phyloP scores from a whole-genome alignment of 2,113 vertebrate species.

The Prochilodus magdalenae region DNA sequence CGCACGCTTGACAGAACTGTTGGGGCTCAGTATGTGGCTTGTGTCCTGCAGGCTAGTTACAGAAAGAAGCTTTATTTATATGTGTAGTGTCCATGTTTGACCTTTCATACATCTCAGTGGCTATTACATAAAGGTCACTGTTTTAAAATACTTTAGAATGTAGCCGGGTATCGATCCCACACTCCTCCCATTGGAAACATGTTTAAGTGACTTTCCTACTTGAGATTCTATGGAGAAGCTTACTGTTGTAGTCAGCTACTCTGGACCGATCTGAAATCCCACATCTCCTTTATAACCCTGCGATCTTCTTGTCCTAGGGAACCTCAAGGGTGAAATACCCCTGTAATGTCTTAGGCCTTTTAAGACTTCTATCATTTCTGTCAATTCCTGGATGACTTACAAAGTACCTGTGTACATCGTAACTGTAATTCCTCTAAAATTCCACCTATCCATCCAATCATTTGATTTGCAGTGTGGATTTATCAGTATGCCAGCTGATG shows the following conservation, averaged over 20 bases:
- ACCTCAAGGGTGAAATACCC: not conserved
- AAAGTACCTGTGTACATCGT: not conserved
- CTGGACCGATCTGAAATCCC: conserved; percentile 3
- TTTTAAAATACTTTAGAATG: conserved; percentile 51
- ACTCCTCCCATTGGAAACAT: conserved; percentile 25
- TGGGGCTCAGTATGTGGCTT: not conserved
- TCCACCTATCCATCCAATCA: not conserved
- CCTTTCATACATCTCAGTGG: conserved; percentile 48
- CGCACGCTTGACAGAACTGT: conserved; percentile 24
- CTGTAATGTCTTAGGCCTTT: not conserved
- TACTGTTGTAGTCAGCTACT: conserved; percentile 16
- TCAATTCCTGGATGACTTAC: not conserved
- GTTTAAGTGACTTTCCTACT: conserved; percentile 30
- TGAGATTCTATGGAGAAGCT: conserved; percentile 27
- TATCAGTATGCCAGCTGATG: conserved; percentile 4
- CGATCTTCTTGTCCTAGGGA: not conserved
- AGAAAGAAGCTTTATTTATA: conserved; percentile 31
- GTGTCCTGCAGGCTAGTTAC: conserved; percentile 15
- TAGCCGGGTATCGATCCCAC: conserved; percentile 49
- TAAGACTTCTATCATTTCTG: not conserved
- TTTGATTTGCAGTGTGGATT: conserved; percentile 6
- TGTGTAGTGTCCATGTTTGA: conserved; percentile 41
- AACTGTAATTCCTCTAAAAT: not conserved
- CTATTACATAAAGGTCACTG: conserved; percentile 56
- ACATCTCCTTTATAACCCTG: not conserved